phyloP scores from a whole-genome alignment of 2,888 invertebrate genomes.

The Aromia moschata region DNA sequence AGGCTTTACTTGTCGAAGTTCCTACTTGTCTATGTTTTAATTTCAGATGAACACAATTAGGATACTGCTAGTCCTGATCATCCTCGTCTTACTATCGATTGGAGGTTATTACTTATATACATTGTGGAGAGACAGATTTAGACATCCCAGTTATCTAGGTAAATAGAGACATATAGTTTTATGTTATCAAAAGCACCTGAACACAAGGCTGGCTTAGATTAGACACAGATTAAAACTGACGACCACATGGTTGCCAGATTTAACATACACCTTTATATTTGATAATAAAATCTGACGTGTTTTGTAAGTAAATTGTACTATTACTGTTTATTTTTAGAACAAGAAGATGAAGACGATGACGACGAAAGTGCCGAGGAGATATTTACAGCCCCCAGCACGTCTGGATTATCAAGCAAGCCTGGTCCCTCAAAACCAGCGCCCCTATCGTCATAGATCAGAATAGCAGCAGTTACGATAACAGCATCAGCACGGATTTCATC shows the following conservation, averaged over 20 bases:
- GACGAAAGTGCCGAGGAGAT: slow-evolving; percentile 51
- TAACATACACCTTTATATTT: too few relatives aligned
- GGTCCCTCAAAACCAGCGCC: slow-evolving; percentile 9
- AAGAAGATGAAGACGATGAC: slow-evolving; percentile 50
- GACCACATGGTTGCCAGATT: too few relatives aligned
- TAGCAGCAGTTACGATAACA: slow-evolving; percentile 36
- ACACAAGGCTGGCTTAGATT: background rate
- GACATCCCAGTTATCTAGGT: slow-evolving; percentile 52
- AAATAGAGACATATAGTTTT: slow-evolving; percentile 25
- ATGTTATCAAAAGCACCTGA: too few relatives aligned
- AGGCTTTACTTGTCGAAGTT: too few relatives aligned
- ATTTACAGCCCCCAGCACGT: slow-evolving; percentile 47
- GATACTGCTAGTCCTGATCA: slow-evolving; percentile 45
- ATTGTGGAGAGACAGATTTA: slow-evolving; percentile 51
- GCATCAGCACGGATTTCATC: slow-evolving; percentile 51
- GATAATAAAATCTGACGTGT: too few relatives aligned
- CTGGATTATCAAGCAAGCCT: slow-evolving; percentile 31
- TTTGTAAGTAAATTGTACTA: too few relatives aligned
- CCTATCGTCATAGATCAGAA: background rate
- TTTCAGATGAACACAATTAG: slow-evolving; percentile 50
- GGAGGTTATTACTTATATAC: slow-evolving; percentile 47
- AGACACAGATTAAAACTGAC: background rate
- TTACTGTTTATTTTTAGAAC: too few relatives aligned
- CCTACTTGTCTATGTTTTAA: slow-evolving; percentile 16
- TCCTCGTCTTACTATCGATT: slow-evolving; percentile 45